These are phyloP conservation scores for Potorous gilbertii DNA, from an alignment of 2,797 vertebrate species.

Conservation along the genomic window DNA sequence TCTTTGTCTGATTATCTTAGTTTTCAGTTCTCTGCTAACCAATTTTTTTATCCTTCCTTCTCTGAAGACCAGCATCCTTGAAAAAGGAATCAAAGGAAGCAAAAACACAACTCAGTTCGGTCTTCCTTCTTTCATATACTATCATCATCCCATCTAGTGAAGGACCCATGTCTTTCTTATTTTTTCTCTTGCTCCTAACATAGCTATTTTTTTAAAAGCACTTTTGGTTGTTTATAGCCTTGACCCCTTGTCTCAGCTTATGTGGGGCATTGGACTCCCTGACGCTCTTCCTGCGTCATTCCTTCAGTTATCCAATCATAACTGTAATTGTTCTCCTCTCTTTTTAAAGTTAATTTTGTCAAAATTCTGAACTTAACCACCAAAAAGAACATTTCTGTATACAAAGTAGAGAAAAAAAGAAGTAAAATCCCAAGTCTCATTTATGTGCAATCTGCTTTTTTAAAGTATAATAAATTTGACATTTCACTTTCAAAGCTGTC, in stretches of 20 bases:
- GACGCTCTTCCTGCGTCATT: background rate
- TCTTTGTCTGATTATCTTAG: background rate
- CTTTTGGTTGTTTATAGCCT: background rate
- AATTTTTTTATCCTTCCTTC: background rate
- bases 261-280: background rate
- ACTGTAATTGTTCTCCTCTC: background rate
- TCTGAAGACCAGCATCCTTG: background rate
- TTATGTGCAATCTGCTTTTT: background rate
- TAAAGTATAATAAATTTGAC: background rate
- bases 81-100: background rate
- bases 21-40: background rate
- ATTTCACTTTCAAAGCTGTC: background rate
- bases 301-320: background rate
- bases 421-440: background rate
- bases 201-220: background rate
- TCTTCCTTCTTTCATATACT: background rate
- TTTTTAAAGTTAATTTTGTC: background rate
- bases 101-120: background rate
- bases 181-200: background rate
- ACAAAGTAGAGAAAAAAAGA: background rate
- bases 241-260: background rate
- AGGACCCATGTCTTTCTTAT: background rate
- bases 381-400: background rate
- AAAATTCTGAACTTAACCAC: background rate
- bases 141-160: background rate